Conservation (phyloP, 2,797 vertebrate genomes). For the Harpagifer antarcticus region DNA sequence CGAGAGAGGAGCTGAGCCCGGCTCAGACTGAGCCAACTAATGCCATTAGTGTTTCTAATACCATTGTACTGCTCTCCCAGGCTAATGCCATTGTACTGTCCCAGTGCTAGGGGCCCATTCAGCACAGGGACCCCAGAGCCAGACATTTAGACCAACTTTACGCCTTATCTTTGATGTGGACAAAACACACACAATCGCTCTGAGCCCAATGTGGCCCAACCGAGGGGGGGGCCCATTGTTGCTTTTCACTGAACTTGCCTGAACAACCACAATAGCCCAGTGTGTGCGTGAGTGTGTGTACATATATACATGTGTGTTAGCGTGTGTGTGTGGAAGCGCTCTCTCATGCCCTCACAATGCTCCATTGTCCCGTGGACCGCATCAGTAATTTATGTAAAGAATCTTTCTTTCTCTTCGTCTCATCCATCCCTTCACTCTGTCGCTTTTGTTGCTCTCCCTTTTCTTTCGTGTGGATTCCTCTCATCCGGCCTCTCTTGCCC, state of each 20-base stretch:
- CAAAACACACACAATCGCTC: slow-evolving; percentile 77
- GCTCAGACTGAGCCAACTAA: slow-evolving; percentile 77
- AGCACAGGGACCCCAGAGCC: slow-evolving; percentile 62
- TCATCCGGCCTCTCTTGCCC: slow-evolving; percentile 43
- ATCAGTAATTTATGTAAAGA: slow-evolving; percentile 88
- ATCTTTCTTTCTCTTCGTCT: slow-evolving; percentile 68
- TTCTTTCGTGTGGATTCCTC: slow-evolving; percentile 61
- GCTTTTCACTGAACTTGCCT: slow-evolving; percentile 75
- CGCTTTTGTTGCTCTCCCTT: slow-evolving; percentile 73
- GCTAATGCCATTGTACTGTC: slow-evolving; percentile 77
- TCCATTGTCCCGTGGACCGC: slow-evolving; percentile 78
- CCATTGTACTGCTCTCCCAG: slow-evolving; percentile 72
- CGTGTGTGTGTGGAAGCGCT: slow-evolving; percentile 40
- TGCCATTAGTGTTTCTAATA: slow-evolving; percentile 79
- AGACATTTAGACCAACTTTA: slow-evolving; percentile 82
- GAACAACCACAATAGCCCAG: slow-evolving; percentile 73
- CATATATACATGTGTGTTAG: slow-evolving; percentile 30
- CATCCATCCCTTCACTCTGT: slow-evolving; percentile 64
- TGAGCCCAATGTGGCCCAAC: slow-evolving; percentile 63
- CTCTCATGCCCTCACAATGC: slow-evolving; percentile 82
- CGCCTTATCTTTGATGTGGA: slow-evolving; percentile 81
- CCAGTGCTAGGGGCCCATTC: slow-evolving; percentile 63
- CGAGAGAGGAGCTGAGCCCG: slow-evolving; percentile 59
- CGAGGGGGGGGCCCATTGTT: slow-evolving; percentile 63
- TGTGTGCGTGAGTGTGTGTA: slow-evolving; percentile 54